Conservation (phyloP, 2,888 invertebrate species). For the Teinopalpus imperialis region DNA sequence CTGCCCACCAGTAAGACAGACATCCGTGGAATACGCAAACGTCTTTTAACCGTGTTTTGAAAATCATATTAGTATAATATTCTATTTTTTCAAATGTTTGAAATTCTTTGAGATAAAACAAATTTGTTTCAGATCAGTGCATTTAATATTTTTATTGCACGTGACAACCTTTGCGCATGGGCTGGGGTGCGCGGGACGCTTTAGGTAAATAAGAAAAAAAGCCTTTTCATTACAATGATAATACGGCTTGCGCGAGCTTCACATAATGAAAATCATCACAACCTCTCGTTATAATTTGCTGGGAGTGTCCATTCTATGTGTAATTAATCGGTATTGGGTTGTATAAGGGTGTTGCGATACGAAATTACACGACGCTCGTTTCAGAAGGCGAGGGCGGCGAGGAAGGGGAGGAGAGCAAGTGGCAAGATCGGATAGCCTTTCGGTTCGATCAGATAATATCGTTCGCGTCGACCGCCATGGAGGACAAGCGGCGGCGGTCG, state of each 20-base stretch:
- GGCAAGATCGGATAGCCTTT: slow-evolving; percentile 96
- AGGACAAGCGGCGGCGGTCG: slow-evolving; percentile 91
- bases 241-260: slow-evolving; percentile 24
- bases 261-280: slow-evolving; percentile 20
- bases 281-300: slow-evolving; percentile 11
- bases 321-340: background rate
- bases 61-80: background rate
- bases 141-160: slow-evolving; percentile 26
- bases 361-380: slow-evolving; percentile 35
- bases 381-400: slow-evolving; percentile 83
- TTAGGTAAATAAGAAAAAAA: slow-evolving; percentile 26
- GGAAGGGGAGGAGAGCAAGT: slow-evolving; percentile 91
- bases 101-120: slow-evolving; percentile 25
- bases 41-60: background rate
- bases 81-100: background rate
- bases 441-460: slow-evolving; percentile 97
- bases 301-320: slow-evolving; percentile 26
- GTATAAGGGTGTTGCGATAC: background rate
- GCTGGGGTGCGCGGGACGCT: slow-evolving; percentile 21
- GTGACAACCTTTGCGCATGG: slow-evolving; percentile 23
- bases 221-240: slow-evolving; percentile 23
- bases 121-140: slow-evolving; percentile 26
- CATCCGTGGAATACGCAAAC: background rate
- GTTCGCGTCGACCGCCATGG: slow-evolving; percentile 95
- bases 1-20: slow-evolving; percentile 1